phyloP scores from a whole-genome alignment of 1,140 invertebrate genomes.

The Chymomyza costata region DNA sequence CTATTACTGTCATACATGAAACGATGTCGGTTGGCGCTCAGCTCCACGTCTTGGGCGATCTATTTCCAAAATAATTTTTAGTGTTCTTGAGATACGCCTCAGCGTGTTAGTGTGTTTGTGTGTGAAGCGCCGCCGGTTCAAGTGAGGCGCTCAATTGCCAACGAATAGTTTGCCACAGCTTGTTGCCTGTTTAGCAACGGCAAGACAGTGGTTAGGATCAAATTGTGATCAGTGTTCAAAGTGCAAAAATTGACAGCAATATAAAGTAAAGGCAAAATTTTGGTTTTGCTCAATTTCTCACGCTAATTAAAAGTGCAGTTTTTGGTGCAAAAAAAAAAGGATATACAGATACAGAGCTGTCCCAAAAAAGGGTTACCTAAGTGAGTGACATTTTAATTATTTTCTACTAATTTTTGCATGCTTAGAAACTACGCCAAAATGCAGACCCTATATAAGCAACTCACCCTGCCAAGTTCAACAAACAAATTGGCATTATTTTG shows the following conservation, averaged over 20 bases:
- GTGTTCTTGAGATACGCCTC: no score
- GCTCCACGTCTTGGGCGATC: no score
- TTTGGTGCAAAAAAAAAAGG: slow-evolving; percentile 20
- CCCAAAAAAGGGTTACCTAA: slow-evolving; percentile 38
- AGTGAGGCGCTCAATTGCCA: slow-evolving; percentile 38
- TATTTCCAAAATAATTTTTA: no score
- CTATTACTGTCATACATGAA: no score
- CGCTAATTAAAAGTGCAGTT: slow-evolving; percentile 49
- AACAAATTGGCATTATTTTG: no score
- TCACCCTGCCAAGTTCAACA: no score
- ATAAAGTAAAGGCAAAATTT: slow-evolving; percentile 2
- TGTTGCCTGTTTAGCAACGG: slow-evolving; percentile 20
- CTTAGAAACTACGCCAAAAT: no score
- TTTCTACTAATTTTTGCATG: no score
- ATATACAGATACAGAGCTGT: slow-evolving; percentile 7
- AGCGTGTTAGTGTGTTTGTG: background rate
- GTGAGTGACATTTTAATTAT: slow-evolving; percentile 51
- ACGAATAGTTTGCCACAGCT: slow-evolving; percentile 29
- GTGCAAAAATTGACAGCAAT: no score
- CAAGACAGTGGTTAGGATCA: slow-evolving; percentile 24
- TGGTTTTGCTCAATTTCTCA: slow-evolving; percentile 45
- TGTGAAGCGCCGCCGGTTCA: slow-evolving; percentile 10
- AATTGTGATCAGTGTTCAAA: slow-evolving; percentile 18
- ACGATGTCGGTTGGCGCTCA: no score
- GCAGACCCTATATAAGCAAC: no score